Base-by-base conservation (phyloP, 2,113 vertebrate species). In the Pyrgilauda ruficollis region DNA sequence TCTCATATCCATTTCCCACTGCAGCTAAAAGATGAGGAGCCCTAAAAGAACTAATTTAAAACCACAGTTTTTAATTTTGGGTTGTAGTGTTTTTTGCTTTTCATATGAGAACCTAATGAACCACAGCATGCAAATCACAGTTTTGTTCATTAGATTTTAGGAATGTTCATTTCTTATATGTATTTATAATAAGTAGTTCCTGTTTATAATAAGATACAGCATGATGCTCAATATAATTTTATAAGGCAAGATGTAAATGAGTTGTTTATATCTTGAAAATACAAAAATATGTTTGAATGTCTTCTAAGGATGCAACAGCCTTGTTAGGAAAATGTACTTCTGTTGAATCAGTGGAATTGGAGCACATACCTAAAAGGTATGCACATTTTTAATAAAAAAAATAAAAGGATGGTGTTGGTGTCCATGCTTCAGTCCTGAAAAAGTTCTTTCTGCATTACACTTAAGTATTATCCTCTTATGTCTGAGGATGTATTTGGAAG, bases 71-170 rank as follows among this genome's bases (percentile, higher is more conserved):
- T 82, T 62, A 69, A 85, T 90, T 61, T 66, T 74, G 66, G 44
- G n/a, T 31, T 44, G 52, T 37, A 61, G 19, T 35, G 9, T 53
- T 85, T 84, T 67, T 70, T 12, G 2, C 19, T 55, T 79, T 67
- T 58, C 53, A 28, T n/a, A 19, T 55, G 58, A 66, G 35, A 92
- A 59, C 43, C 26, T 43, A 63, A 87, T 75, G 70, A 81, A 82
- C 50, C 31, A 7, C 62, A 66, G n/a, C 26, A 19, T 53, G n/a
- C 47, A 47, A 72, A 35, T 52, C 67, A 50, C 70, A 78, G 20
- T 62, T 64, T 62, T 62, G 79, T 31, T 82, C 83, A 53, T 81
- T 84, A 75, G 35, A 52, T 69, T 90, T 56, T 69, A 78, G 79
- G 28, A 58, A 68, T 78, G 31, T 62, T 87, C 15, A 44, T 79